Evolutionary conservation across 2,797 vertebrate species (phyloP).

Genomic region (Chromis chromis): DNA sequence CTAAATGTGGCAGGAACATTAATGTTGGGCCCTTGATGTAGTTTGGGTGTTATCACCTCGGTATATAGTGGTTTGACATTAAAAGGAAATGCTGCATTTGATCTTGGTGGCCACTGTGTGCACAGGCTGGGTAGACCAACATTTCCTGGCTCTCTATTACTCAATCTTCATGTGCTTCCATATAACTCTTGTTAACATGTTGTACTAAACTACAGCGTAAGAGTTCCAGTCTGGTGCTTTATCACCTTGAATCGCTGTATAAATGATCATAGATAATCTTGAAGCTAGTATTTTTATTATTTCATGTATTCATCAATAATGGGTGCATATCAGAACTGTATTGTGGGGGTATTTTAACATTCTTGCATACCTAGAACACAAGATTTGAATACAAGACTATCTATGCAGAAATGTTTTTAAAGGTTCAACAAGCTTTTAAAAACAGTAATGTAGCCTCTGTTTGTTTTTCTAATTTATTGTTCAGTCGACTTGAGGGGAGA

Average conservation of each 20-base stretch:
- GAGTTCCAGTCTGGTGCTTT: slow-evolving; percentile 16
- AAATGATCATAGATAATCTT: slow-evolving; percentile 45
- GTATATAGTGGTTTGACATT: too few relatives aligned
- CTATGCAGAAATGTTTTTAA: slow-evolving; percentile 80
- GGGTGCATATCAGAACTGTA: slow-evolving; percentile 37
- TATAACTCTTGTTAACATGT: slow-evolving; percentile 1
- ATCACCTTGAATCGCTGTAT: slow-evolving; percentile 52
- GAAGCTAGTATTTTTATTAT: slow-evolving; percentile 40
- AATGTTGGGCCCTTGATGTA: too few relatives aligned
- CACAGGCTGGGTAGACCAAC: background rate
- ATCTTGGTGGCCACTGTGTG: too few relatives aligned
- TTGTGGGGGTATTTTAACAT: slow-evolving; percentile 18
- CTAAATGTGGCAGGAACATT: too few relatives aligned
- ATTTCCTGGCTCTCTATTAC: background rate
- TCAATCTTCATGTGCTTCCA: slow-evolving; percentile 35
- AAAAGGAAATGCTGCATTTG: too few relatives aligned
- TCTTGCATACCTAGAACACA: slow-evolving; percentile 54
- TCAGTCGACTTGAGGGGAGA: slow-evolving; percentile 23
- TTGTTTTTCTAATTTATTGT: slow-evolving; percentile 49
- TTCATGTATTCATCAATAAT: slow-evolving; percentile 31
- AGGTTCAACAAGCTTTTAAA: slow-evolving; percentile 74
- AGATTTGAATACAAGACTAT: slow-evolving; percentile 66
- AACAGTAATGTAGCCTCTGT: slow-evolving; percentile 66
- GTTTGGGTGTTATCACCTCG: too few relatives aligned
- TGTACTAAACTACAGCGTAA: slow-evolving; percentile 14